These are phyloP conservation scores for Pseudocheirus occidentalis DNA, from an alignment of 2,797 vertebrate genomes.

Conservation along the genomic window DNA sequence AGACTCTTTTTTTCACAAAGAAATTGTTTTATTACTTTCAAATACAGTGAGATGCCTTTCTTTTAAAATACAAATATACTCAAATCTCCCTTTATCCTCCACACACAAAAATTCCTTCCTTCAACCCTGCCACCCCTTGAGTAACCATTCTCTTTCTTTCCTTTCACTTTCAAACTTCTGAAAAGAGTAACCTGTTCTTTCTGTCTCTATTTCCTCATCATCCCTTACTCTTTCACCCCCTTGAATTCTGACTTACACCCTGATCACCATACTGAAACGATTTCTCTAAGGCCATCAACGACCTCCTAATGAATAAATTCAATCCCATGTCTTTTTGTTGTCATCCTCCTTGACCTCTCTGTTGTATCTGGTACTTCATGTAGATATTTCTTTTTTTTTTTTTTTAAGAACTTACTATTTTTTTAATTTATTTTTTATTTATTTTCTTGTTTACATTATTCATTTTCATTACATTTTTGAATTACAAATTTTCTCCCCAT, in stretches of 20 bases:
- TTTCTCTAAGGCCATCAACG: neutral
- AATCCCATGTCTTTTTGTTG: neutral
- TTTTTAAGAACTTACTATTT: too few species aligned
- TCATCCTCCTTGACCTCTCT: neutral
- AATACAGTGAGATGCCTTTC: neutral
- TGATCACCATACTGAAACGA: neutral
- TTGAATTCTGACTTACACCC: neutral
- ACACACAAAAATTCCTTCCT: neutral
- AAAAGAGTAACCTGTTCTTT: neutral
- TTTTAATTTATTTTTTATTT: too few species aligned
- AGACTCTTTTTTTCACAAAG: neutral
- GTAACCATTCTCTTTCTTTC: neutral
- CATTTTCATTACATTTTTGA: too few species aligned
- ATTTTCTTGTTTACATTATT: too few species aligned
- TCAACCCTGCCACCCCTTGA: neutral
- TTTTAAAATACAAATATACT: neutral
- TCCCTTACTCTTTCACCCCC: neutral
- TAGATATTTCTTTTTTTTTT: too few species aligned
- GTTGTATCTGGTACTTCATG: neutral
- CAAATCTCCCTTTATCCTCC: neutral
- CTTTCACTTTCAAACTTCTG: neutral
- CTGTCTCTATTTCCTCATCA: neutral
- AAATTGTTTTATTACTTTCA: neutral
- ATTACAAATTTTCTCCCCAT: too few species aligned
- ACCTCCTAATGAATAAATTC: neutral